A percentile compares a stretch with the other conserved stretches of the same genome.
Conservation (phyloP, 2,113 vertebrate species). For the Crotalus horridus region DNA sequence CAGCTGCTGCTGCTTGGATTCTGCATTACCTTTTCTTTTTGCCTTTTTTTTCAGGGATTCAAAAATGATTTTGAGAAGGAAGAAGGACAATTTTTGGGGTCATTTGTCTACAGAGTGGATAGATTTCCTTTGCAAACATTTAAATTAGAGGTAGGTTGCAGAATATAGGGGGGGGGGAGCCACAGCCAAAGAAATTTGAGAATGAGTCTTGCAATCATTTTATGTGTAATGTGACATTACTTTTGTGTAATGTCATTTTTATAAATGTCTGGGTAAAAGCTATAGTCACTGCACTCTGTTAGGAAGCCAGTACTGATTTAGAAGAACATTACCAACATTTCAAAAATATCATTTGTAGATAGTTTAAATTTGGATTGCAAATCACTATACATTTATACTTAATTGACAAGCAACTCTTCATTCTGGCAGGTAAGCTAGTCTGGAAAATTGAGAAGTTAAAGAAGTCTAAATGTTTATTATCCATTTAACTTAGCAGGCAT, state of each 20-base stretch:
- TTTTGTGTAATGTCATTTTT: not conserved
- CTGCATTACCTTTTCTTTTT: not conserved
- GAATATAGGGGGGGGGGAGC: not conserved
- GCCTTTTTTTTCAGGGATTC: not conserved
- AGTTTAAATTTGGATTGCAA: not conserved
- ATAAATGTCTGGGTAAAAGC: not conserved
- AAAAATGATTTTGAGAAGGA: slow-evolving; percentile 13
- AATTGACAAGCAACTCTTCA: not conserved
- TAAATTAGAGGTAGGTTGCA: not conserved
- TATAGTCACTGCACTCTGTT: not conserved
- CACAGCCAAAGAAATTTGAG: not conserved
- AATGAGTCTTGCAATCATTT: not conserved
- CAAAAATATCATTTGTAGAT: not conserved
- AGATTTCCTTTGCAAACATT: not conserved
- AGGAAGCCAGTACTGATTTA: not conserved
- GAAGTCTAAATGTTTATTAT: not conserved
- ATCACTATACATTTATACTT: not conserved
- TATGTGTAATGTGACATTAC: too few species aligned
- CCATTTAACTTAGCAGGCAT: not conserved
- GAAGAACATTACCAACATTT: not conserved
- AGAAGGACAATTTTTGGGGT: slow-evolving; percentile 9
- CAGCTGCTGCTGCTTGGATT: not conserved
- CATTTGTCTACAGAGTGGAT: not conserved
- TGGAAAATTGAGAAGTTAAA: not conserved
- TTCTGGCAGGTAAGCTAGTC: not conserved